Evolutionary conservation across 2,888 invertebrate genomes (phyloP), one percentile per base, ranked within the genome.

Genomic region (Heliconius ismenius): DNA sequence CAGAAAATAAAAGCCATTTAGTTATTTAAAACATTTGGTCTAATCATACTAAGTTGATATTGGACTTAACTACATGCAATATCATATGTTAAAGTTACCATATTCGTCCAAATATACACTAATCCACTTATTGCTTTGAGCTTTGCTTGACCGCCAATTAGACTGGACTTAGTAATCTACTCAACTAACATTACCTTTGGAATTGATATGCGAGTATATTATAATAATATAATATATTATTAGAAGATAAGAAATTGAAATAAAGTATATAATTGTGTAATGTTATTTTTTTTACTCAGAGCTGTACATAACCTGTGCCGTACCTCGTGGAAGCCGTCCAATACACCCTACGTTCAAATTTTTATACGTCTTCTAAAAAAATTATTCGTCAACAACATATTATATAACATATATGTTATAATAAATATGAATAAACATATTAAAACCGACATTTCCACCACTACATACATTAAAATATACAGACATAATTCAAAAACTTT

Each of bases 401-500:
- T 58, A n/a, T 58, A 58, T 21, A n/a, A 58, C 9, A 21, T 54
- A 21, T 54, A 4, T 54, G 21, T 54, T 21, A 54, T 58, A 58
- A 10, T 58, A n/a, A 58, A 10, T 18, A 62, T 26, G 4, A 6
- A 62, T 26, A 62, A 26, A 26, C 15, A 62, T 26, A 62, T 49
- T 49, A 21, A 49, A 49, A 6, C 24, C 6, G 7, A 67, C 4
- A 24, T 67, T 39, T 32, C 36, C 36, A n/a, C 58, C 32, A 32
- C 69, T 28, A 58, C 32, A 69, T 54, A 69, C 13, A 54, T 18
- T 70, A 58, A 54, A 70, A 70, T 70, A 26, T 73, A 63, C 43
- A 6, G 39, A 62, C 36, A 15, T 39, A 70, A 70, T 70, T 70
- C 54, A 58, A 49, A 70, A 73, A 73, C 60, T 73, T 73, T 73